phyloP scores from a whole-genome alignment of 1,140 invertebrate genomes.

The Orchestia grillus region DNA sequence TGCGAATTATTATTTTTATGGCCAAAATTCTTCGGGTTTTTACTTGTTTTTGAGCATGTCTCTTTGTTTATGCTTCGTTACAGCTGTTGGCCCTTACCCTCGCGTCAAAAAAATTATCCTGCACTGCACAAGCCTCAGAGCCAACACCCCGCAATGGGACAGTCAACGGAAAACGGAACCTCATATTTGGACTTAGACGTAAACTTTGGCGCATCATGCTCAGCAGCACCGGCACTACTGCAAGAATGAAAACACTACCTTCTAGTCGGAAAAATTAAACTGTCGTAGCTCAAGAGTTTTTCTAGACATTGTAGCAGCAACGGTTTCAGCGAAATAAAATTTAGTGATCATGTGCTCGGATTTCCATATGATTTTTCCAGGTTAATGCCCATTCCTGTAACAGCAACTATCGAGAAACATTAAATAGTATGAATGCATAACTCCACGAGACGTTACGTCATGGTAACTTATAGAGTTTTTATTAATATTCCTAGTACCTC shows the following conservation, averaged over 20 bases:
- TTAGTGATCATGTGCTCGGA: neutral
- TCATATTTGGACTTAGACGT: too few relatives aligned
- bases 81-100: too few relatives aligned
- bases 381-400: neutral
- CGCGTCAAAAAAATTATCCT: too few relatives aligned
- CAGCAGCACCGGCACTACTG: neutral
- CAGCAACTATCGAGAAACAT: neutral
- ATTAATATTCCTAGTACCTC: too few relatives aligned
- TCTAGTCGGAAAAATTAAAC: neutral
- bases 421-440: neutral
- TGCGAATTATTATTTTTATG: too few relatives aligned
- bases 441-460: neutral
- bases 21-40: too few relatives aligned
- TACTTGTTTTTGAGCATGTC: too few relatives aligned
- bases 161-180: too few relatives aligned
- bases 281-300: neutral
- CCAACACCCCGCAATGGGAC: too few relatives aligned
- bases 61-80: too few relatives aligned
- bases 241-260: neutral
- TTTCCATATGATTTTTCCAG: neutral
- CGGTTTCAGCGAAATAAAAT: neutral
- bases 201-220: neutral
- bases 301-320: neutral
- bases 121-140: too few relatives aligned
- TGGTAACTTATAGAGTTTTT: too few relatives aligned